Percentiles rank a stretch among this genome's conserved stretches.
These are phyloP conservation scores for Diachasmimorpha longicaudata DNA, from an alignment of 1,140 invertebrate genomes.

Conservation along the genomic window DNA sequence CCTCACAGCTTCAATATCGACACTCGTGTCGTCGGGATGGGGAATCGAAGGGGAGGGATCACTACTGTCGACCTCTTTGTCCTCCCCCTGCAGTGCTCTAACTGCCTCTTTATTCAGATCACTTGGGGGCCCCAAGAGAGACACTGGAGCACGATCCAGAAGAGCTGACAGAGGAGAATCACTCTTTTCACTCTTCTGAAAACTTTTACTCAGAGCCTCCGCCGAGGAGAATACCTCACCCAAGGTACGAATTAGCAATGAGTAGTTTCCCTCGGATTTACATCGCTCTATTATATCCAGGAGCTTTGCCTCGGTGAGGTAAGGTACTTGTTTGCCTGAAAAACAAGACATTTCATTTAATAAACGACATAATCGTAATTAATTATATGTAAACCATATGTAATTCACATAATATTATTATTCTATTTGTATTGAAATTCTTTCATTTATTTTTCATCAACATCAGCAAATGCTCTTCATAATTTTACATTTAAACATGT, in stretches of 20 bases:
- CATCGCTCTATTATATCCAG: conserved; percentile 72
- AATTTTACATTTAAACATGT: no score
- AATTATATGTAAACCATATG: no score
- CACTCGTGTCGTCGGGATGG: conserved; percentile 60
- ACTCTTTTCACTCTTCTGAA: conserved; percentile 62
- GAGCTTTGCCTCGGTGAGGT: conserved; percentile 72
- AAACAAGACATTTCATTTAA: background rate
- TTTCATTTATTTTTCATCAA: no score
- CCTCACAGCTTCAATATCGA: conserved; percentile 70
- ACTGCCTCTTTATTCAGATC: conserved; percentile 73
- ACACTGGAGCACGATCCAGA: conserved; percentile 60
- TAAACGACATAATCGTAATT: no score
- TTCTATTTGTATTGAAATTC: background rate
- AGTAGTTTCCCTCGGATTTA: conserved; percentile 68
- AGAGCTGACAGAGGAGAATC: conserved; percentile 60
- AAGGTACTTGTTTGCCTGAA: conserved; percentile 61
- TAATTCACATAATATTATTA: no score
- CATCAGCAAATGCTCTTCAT: no score
- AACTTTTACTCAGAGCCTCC: conserved; percentile 74
- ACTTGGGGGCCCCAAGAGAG: conserved; percentile 50
- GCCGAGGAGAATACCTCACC: conserved; percentile 76
- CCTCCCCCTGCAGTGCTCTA: conserved; percentile 77
- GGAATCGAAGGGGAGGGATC: conserved; percentile 64
- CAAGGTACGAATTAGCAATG: conserved; percentile 71
- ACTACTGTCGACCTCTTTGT: conserved; percentile 81